Base-by-base conservation (phyloP, 2,797 vertebrate species). In the Hippocampus kuda region DNA sequence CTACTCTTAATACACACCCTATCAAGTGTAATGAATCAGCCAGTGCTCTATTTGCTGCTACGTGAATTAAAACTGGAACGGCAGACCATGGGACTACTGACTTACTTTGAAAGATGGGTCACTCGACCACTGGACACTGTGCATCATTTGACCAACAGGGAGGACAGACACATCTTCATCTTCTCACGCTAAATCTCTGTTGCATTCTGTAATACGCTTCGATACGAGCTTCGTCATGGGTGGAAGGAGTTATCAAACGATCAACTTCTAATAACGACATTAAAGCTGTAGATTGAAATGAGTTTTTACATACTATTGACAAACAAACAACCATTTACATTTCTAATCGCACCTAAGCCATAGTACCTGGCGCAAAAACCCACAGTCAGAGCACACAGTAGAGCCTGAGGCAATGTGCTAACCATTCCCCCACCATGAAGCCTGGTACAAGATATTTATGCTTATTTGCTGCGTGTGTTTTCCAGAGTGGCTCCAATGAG, bases 401-500 rank as follows among this genome's bases (percentile, higher is more conserved):
- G 34, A 38, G 34, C 6, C 34, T 38, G 53, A n/a, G n/a, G 53
- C 53, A 54, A n/a, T n/a, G n/a, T 54, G 22, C 53, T 54, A 24
- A 5, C 53, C 53, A 54, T 22, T n/a, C n/a, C 53, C 2, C 2
- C 53, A 54, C 53, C 22, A 8, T 54, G 22, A 3, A 54, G 53
- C 53, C 53, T 24, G 8, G 10, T 54, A n/a, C 53, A 54, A n/a
- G 18, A 9, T 10, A 54, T n/a, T 54, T n/a, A 9, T 54, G 54
- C n/a, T 57, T 12, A 26, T 57, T 57, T 26, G 13, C 11, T 57
- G 11, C 12, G 15, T 57, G 24, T 26, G 49, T 22, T 38, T 51
- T 79, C 41, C 87, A 99, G 97, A 98, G 94, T 56, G 97, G 97
- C 72, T 95, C 94, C 66, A 96, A 93, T 70, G 97, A 99, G 88